A percentile compares a stretch with the other conserved stretches of the same genome.
Conservation (phyloP, 2,113 vertebrate genomes). For the Echinops telfairi region DNA sequence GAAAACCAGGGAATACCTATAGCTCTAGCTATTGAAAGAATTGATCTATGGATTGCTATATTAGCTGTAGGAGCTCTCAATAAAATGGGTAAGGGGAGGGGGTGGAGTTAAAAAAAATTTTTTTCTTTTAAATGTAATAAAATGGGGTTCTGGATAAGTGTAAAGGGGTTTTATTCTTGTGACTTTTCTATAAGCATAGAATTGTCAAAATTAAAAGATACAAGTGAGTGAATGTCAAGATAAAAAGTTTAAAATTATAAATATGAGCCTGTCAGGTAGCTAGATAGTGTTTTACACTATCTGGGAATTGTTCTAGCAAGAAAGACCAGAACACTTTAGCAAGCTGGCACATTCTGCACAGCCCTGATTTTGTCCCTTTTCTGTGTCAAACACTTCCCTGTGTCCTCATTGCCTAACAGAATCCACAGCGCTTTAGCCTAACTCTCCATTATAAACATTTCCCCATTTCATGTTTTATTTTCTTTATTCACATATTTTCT, state of each 20-base stretch:
- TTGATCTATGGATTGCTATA: neutral
- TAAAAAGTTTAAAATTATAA: neutral
- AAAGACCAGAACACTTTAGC: neutral
- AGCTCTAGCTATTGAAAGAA: neutral
- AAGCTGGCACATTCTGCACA: neutral
- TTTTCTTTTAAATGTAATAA: neutral
- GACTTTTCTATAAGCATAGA: neutral
- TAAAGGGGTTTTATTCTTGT: neutral
- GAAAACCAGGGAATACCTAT: neutral
- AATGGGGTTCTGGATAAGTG: neutral
- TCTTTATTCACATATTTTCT: too few species aligned
- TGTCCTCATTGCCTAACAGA: neutral
- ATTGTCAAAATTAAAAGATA: neutral
- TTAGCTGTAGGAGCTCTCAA: too few species aligned
- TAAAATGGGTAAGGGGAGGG: too few species aligned
- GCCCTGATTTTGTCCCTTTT: neutral
- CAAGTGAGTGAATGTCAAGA: neutral
- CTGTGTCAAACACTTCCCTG: neutral
- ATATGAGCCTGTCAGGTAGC: neutral
- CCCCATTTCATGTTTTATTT: neutral
- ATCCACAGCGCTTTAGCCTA: neutral
- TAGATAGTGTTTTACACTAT: neutral
- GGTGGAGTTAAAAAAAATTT: too few species aligned
- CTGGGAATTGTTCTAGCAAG: slow-evolving; percentile 15
- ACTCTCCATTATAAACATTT: neutral